Evolutionary conservation across 2,797 vertebrate genomes (phyloP), one percentile per base, ranked within the genome.

Genomic region (Caiman crocodilus): DNA sequence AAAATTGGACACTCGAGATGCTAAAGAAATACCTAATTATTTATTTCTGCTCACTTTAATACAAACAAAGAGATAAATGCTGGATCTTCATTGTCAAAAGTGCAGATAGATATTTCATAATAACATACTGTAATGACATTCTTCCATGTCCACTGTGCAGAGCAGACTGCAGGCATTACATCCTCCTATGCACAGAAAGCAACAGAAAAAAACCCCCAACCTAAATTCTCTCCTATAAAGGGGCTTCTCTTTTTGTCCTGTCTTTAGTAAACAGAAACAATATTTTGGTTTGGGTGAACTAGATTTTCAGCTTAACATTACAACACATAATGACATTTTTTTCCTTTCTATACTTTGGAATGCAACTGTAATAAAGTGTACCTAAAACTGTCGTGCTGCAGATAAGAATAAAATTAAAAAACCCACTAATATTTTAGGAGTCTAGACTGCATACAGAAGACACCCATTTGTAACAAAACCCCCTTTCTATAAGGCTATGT

Each of bases 31-130:
- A 17, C n/a, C 30, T 79, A 73, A 50, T 50, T 5, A 9, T 6
- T 28, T 10, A 17, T 32, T 30, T 26, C 13, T 2, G 56, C 10
- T 21, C 61, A 4, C 0, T 0, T 26, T 55, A 35, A 58, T 50
- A 50, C 42, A 50, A 50, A 50, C 42, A 50, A 82, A 82, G 55
- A 14, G 55, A n/a, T 28, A 20, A 28, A 61, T 61, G 65, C 18
- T 0, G 1, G 50, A n/a, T 71, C 90, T 59, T 59, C 23, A 26
- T 50, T 73, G 23, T 73, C 69, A 26, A 50, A 20, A 61, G 42
- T 76, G 60, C 58, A 28, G 42, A 25, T 5, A 15, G 17, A 10
- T 1, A 2, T 79, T 83, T 78, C 73, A 65, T 30, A 76, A 23
- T 1, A 2, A 1, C 4, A 55, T 25, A 8, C 63, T 80, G 23